phyloP scores from a whole-genome alignment of 2,113 vertebrate genomes.

The Labrus mixtus region DNA sequence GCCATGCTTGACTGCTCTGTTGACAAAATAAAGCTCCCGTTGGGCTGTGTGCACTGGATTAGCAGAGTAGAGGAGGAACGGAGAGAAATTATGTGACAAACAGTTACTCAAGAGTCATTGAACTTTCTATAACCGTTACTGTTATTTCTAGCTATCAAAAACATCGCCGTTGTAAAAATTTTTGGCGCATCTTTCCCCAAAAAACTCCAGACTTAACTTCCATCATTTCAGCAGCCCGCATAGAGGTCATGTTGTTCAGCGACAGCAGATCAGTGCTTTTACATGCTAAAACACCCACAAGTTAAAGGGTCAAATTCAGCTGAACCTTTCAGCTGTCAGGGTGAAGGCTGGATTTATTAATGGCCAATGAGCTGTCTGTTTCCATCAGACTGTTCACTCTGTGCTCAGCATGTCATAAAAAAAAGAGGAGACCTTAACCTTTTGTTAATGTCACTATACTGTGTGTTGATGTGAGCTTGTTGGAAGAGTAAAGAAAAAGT shows the following conservation, averaged over 20 bases:
- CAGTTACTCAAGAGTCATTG: too few species aligned
- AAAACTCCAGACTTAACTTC: neutral
- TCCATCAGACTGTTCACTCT: constrained; percentile 18
- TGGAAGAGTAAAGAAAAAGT: constrained; percentile 19
- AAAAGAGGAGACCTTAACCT: neutral
- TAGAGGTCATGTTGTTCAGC: constrained; percentile 5
- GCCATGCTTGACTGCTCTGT: too few species aligned
- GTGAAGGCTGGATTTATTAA: constrained; percentile 54
- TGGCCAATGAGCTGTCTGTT: constrained; percentile 55
- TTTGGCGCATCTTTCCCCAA: neutral
- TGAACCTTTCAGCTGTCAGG: constrained; percentile 52
- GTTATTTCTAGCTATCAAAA: too few species aligned
- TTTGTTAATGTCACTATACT: constrained; percentile 13
- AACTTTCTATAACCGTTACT: too few species aligned
- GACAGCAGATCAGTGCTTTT: constrained; percentile 16
- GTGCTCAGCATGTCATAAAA: neutral
- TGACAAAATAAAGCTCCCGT: too few species aligned
- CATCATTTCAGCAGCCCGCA: neutral
- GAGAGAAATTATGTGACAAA: too few species aligned
- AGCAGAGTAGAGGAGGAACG: too few species aligned
- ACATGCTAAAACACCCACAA: constrained; percentile 37
- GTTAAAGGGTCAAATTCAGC: constrained; percentile 47
- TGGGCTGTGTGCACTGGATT: too few species aligned
- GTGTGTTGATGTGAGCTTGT: constrained; percentile 6
- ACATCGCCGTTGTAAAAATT: too few species aligned